These are phyloP conservation scores for Vombatus ursinus DNA, from an alignment of 2,113 vertebrate species.

Conservation along the genomic window DNA sequence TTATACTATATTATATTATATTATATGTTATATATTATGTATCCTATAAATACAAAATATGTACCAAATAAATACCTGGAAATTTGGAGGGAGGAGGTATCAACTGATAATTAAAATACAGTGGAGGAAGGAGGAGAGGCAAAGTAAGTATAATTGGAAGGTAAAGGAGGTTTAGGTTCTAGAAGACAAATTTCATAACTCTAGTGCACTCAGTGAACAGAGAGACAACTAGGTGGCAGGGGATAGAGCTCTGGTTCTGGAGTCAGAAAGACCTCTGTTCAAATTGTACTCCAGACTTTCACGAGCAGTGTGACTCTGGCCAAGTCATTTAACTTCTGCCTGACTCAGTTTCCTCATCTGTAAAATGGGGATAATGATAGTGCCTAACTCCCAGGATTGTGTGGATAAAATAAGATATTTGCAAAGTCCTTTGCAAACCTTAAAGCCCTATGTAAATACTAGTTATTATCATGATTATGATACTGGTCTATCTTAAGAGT, in stretches of 20 bases:
- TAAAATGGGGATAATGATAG: background rate
- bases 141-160: background rate
- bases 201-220: background rate
- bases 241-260: background rate
- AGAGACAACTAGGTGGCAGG: background rate
- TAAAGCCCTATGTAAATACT: background rate
- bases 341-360: background rate
- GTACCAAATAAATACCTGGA: background rate
- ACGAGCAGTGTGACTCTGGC: background rate
- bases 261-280: background rate
- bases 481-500: background rate
- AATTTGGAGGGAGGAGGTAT: background rate
- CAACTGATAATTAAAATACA: no score
- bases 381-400: background rate
- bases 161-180: background rate
- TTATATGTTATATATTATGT: no score
- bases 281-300: background rate
- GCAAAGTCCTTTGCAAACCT: background rate
- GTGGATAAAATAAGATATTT: background rate
- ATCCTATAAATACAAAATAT: background rate
- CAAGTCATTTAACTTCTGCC: no score
- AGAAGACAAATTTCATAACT: background rate
- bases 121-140: background rate
- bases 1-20: no score
- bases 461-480: background rate